These are phyloP conservation scores for Myripristis jacobus DNA, from an alignment of 2,797 vertebrate genomes.

Conservation along the genomic window DNA sequence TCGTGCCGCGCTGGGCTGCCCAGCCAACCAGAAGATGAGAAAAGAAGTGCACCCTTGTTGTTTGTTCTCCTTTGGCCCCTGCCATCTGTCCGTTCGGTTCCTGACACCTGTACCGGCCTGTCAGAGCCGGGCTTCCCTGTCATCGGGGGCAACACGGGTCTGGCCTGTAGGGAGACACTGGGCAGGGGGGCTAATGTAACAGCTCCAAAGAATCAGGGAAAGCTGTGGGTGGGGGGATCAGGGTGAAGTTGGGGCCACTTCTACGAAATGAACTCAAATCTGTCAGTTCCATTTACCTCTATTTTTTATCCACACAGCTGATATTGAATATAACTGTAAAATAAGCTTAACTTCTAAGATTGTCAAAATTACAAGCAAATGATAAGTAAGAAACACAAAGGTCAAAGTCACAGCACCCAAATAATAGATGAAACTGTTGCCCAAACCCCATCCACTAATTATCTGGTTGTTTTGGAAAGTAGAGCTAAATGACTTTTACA, in stretches of 20 bases:
- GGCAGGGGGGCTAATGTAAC: conserved; percentile 26
- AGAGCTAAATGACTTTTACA: conserved; percentile 37
- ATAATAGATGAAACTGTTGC: not conserved
- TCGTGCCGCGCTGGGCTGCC: conserved; percentile 67
- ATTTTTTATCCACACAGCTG: not conserved
- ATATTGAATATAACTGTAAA: not conserved
- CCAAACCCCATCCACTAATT: not conserved
- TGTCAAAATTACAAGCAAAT: not conserved
- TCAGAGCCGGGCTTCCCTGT: conserved; percentile 76
- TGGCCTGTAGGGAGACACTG: conserved; percentile 54
- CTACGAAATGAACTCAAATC: conserved; percentile 43
- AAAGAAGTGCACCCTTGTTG: conserved; percentile 79
- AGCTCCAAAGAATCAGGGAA: conserved; percentile 37
- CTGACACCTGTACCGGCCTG: conserved; percentile 83
- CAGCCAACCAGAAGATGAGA: conserved; percentile 80
- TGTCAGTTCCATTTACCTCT: conserved; percentile 16
- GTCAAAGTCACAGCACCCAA: not conserved
- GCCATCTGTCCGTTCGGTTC: conserved; percentile 82
- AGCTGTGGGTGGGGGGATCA: conserved; percentile 8
- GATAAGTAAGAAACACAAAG: not conserved
- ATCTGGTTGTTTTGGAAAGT: conserved; percentile 3
- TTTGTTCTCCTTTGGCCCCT: conserved; percentile 76
- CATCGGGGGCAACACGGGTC: conserved; percentile 57
- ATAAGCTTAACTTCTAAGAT: not conserved
- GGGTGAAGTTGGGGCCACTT: conserved; percentile 72